Evolutionary conservation across 2,888 invertebrate genomes (phyloP).

Genomic region (Ophraella communa): DNA sequence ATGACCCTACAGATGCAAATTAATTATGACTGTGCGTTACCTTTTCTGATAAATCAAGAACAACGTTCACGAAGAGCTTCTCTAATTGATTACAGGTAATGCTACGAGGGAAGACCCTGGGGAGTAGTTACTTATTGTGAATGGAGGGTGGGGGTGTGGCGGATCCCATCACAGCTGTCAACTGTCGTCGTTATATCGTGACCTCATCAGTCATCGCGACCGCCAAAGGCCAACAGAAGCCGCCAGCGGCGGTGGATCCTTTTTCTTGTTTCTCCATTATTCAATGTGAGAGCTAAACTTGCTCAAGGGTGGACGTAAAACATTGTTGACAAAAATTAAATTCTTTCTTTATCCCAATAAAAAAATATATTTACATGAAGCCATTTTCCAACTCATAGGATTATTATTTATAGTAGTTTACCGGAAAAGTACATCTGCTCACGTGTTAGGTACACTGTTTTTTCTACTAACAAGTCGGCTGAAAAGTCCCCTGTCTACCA

Average conservation of each 20-base stretch:
- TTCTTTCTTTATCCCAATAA: too few species aligned
- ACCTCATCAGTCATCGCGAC: slow-evolving; percentile 52
- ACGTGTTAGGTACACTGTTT: too few species aligned
- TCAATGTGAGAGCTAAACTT: background rate
- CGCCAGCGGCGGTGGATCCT: background rate
- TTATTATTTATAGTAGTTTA: too few species aligned
- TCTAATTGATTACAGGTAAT: slow-evolving; percentile 28
- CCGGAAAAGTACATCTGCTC: too few species aligned
- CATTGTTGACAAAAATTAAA: too few species aligned
- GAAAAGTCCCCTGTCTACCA: too few species aligned
- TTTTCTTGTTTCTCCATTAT: background rate
- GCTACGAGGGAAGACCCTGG: slow-evolving; percentile 9
- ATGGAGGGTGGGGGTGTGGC: slow-evolving; percentile 45
- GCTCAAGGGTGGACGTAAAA: background rate
- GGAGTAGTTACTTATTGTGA: slow-evolving; percentile 40
- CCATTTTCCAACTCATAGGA: too few species aligned
- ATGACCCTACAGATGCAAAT: too few species aligned
- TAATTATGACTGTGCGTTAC: too few species aligned
- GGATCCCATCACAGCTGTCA: slow-evolving; percentile 48
- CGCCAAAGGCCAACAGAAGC: slow-evolving; percentile 12
- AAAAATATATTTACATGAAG: too few species aligned
- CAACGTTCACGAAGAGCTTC: background rate
- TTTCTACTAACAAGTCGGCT: too few species aligned
- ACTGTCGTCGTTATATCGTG: slow-evolving; percentile 47
- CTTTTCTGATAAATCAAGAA: background rate